phyloP scores from a whole-genome alignment of 2,888 invertebrate genomes.

The Hybos culiciformis region DNA sequence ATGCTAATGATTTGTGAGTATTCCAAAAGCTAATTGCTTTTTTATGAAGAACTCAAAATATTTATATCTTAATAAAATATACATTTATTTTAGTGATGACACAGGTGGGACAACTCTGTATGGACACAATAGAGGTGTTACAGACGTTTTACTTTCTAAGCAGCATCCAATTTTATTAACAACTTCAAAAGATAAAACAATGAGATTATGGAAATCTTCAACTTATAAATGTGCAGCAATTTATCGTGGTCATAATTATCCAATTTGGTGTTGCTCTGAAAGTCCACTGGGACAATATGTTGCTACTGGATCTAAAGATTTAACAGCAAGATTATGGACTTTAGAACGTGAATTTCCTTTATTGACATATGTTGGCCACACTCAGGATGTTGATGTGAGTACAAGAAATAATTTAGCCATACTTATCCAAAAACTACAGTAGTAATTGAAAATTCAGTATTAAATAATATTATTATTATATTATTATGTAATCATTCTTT shows the following conservation, averaged over 20 bases:
- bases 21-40: constrained; percentile 6
- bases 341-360: constrained; percentile 66
- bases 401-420: not conserved
- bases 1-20: constrained; percentile 30
- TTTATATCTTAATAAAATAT: constrained; percentile 24
- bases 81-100: constrained; percentile 32
- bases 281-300: constrained; percentile 61
- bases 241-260: constrained; percentile 68
- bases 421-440: not conserved
- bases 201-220: constrained; percentile 61
- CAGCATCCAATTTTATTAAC: constrained; percentile 49
- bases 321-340: constrained; percentile 73
- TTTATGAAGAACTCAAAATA: not conserved
- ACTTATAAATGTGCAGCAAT: constrained; percentile 48
- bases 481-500: constrained; percentile 1
- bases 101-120: constrained; percentile 48
- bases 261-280: constrained; percentile 77
- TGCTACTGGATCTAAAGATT: constrained; percentile 80
- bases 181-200: constrained; percentile 60
- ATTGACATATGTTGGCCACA: constrained; percentile 77
- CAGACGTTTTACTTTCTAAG: constrained; percentile 42
- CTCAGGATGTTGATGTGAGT: constrained; percentile 72
- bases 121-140: constrained; percentile 62
- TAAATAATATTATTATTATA: not conserved
- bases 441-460: not conserved